Conservation (phyloP, 2,113 vertebrate genomes). For the Sapayoa aenigma region DNA sequence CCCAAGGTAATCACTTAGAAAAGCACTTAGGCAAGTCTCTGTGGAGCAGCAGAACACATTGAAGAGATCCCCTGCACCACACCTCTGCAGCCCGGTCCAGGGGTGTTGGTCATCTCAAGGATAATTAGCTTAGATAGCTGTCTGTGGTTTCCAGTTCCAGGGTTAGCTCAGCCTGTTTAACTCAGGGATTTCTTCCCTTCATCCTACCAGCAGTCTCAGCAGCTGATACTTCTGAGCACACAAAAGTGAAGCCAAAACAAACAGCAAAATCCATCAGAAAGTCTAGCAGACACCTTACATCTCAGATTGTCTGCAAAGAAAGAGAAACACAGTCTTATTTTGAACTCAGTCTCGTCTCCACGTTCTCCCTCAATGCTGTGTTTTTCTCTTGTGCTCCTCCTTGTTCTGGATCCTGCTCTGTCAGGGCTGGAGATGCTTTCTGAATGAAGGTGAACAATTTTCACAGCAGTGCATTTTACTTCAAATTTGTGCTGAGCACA, state of each 20-base stretch:
- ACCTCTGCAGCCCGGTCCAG: neutral
- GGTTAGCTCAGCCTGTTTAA: neutral
- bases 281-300: neutral
- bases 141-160: neutral
- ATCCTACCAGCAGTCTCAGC: neutral
- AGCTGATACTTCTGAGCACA: neutral
- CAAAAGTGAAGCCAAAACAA: neutral
- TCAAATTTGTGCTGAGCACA: rapidly evolving
- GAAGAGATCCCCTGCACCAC: neutral
- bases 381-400: neutral
- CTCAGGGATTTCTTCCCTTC: neutral
- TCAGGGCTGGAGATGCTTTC: neutral
- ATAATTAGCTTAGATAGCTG: neutral
- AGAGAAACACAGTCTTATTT: neutral
- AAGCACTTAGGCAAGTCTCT: neutral
- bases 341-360: neutral
- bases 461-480: neutral
- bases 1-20: neutral
- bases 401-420: neutral
- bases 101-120: neutral
- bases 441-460: neutral
- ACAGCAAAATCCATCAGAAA: neutral
- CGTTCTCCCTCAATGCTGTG: neutral
- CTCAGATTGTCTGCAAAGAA: neutral
- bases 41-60: neutral